Conservation (phyloP, 2,113 vertebrate genomes). For the Mobula birostris region DNA sequence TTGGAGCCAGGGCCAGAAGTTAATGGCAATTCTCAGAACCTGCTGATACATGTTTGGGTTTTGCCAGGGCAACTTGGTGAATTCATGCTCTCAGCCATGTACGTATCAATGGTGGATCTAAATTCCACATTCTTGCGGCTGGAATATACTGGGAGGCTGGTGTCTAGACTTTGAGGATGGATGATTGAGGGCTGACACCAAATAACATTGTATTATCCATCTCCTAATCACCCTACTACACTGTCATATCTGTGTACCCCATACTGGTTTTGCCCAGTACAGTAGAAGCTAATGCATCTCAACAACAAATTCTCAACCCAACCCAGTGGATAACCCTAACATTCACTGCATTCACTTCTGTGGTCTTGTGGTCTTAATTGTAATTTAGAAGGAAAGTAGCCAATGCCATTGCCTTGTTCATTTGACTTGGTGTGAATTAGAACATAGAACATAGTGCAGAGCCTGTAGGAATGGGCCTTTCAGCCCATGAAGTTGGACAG, state of each 20-base stretch:
- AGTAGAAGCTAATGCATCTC: neutral
- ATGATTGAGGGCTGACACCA: neutral
- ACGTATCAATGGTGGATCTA: neutral
- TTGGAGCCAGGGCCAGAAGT: conserved; percentile 45
- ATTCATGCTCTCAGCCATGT: neutral
- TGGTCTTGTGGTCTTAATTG: neutral
- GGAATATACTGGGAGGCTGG: neutral
- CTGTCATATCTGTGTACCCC: neutral
- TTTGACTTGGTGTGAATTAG: neutral
- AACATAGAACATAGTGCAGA: neutral
- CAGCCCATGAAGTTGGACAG: too few relatives aligned
- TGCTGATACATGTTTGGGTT: neutral
- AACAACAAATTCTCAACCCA: neutral
- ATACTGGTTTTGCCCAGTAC: neutral
- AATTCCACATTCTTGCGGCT: neutral
- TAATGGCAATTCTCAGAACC: neutral
- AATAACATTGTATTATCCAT: neutral
- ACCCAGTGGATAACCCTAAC: neutral
- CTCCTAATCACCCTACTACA: neutral
- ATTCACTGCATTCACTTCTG: neutral
- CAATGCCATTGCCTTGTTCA: neutral
- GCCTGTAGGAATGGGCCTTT: neutral
- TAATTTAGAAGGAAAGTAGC: neutral
- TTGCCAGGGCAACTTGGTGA: neutral
- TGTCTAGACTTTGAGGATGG: neutral